Evolutionary conservation across 1,140 invertebrate species (phyloP).

Genomic region (Nomia melanderi): DNA sequence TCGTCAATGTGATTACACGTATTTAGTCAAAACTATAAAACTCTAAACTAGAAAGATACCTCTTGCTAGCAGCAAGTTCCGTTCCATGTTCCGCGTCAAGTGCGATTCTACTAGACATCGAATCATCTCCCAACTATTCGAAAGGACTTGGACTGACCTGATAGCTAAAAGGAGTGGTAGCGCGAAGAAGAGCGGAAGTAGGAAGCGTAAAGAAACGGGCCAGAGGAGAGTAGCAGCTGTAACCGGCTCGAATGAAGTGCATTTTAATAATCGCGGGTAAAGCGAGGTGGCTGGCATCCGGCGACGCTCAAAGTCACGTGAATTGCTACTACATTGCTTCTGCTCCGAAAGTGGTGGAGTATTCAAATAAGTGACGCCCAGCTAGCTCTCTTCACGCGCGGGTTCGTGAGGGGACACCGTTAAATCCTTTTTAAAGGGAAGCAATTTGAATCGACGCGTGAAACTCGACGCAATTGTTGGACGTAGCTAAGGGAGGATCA

Average conservation of each 20-base stretch:
- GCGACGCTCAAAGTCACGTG: slow-evolving; percentile 53
- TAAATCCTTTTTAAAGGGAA: not conserved
- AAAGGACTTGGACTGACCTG: slow-evolving; percentile 45
- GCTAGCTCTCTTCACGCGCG: slow-evolving; percentile 19
- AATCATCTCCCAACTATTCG: slow-evolving; percentile 68
- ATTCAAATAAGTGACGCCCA: slow-evolving; percentile 62
- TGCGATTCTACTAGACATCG: too few relatives aligned
- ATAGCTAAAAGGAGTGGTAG: slow-evolving; percentile 5
- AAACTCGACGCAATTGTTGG: not conserved
- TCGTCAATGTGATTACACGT: too few relatives aligned
- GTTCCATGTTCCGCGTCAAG: too few relatives aligned
- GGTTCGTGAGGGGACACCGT: slow-evolving; percentile 3
- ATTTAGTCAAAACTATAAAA: too few relatives aligned
- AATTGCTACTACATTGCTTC: slow-evolving; percentile 64
- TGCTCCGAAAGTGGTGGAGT: slow-evolving; percentile 55
- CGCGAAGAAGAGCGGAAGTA: slow-evolving; percentile 37
- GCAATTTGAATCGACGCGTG: slow-evolving; percentile 2
- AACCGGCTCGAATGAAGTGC: slow-evolving; percentile 46
- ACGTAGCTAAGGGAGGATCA: not conserved
- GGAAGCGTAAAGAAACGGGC: slow-evolving; percentile 55
- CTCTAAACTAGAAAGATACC: too few relatives aligned
- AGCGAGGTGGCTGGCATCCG: slow-evolving; percentile 53
- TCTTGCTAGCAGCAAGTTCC: too few relatives aligned
- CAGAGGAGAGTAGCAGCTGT: slow-evolving; percentile 45
- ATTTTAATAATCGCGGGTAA: slow-evolving; percentile 68